Conservation (phyloP, 2,113 vertebrate species). For the Pterocles burchelli region DNA sequence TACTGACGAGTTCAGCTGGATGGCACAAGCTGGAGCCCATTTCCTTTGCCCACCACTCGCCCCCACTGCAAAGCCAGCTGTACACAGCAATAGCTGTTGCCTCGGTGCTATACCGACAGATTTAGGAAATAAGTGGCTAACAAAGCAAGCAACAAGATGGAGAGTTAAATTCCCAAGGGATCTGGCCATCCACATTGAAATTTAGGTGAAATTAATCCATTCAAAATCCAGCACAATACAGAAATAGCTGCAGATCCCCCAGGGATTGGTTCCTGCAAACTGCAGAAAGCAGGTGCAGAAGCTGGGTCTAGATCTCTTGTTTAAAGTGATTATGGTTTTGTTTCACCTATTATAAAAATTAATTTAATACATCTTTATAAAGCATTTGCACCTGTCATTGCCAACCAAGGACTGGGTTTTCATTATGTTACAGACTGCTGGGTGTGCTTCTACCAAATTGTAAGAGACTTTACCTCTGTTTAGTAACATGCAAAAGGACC, state of each 20-base stretch:
- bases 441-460: neutral
- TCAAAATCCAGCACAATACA: neutral
- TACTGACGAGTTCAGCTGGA: accelerated
- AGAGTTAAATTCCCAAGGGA: neutral
- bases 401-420: neutral
- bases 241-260: neutral
- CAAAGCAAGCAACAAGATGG: neutral
- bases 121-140: neutral
- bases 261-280: neutral
- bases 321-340: neutral
- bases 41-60: accelerated
- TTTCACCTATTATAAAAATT: neutral
- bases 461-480: neutral
- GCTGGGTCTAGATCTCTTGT: neutral
- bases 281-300: neutral
- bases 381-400: neutral
- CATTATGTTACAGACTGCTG: neutral
- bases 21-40: neutral
- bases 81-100: accelerated
- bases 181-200: accelerated
- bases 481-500: accelerated
- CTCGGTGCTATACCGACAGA: accelerated
- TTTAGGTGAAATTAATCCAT: neutral
- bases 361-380: neutral
- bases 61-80: too few species aligned